These are phyloP conservation scores for Coenonympha glycerion DNA, from an alignment of 2,888 invertebrate species.

Conservation along the genomic window DNA sequence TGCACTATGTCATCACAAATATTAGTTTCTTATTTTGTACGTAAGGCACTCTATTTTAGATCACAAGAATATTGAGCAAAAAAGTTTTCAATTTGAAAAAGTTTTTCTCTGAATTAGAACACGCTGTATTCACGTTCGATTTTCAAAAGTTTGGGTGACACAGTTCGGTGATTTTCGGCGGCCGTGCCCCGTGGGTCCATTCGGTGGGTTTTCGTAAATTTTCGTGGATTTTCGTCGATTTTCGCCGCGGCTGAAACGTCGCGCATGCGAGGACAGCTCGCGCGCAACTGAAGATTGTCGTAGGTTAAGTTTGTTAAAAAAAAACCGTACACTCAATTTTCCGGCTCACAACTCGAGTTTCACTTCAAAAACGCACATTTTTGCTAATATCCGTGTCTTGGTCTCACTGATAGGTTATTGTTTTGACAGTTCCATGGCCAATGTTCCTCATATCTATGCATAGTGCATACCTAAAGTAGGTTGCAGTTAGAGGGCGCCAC, in stretches of 20 bases:
- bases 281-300: conserved; percentile 73
- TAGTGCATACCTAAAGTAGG: conserved; percentile 33
- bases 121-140: conserved; percentile 49
- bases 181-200: conserved; percentile 48
- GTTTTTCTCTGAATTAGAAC: conserved; percentile 62
- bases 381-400: conserved; percentile 32
- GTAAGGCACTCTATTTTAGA: conserved; percentile 57
- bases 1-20: conserved; percentile 70
- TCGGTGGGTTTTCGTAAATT: conserved; percentile 54
- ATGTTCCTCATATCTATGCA: conserved; percentile 38
- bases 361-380: conserved; percentile 44
- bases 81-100: conserved; percentile 61
- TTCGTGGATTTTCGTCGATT: conserved; percentile 53
- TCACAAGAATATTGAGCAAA: conserved; percentile 70
- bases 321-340: conserved; percentile 69
- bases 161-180: conserved; percentile 50
- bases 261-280: conserved; percentile 65
- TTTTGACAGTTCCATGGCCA: conserved; percentile 59
- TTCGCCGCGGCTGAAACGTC: conserved; percentile 45
- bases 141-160: conserved; percentile 43
- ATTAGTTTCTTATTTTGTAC: conserved; percentile 52
- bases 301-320: conserved; percentile 69
- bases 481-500: conserved; percentile 61
- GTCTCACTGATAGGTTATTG: conserved; percentile 44
- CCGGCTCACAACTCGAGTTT: conserved; percentile 53